A percentile compares a stretch with the other conserved stretches of the same genome.
phyloP scores from a whole-genome alignment of 2,888 invertebrate species.

The Synergus laeviventris region DNA sequence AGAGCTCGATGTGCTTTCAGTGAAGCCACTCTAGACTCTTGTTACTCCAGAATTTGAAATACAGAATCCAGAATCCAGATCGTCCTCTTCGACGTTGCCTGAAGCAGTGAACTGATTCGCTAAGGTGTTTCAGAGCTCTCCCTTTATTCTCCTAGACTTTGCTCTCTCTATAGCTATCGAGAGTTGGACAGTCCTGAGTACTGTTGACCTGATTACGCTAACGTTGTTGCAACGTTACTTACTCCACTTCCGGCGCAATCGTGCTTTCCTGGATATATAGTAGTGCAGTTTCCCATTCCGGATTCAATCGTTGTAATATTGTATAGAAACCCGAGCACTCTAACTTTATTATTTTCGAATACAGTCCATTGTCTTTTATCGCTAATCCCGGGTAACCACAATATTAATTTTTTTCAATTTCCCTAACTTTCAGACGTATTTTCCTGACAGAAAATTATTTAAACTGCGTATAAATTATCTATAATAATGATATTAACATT shows the following conservation, averaged over 20 bases:
- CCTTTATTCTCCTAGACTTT: slow-evolving; percentile 14
- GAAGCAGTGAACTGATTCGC: slow-evolving; percentile 17
- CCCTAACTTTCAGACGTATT: too few relatives aligned
- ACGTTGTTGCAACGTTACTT: slow-evolving; percentile 30
- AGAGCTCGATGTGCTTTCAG: slow-evolving; percentile 27
- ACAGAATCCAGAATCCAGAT: slow-evolving; percentile 13
- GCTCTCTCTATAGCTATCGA: not conserved
- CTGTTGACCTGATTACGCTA: slow-evolving; percentile 36
- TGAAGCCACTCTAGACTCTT: slow-evolving; percentile 17
- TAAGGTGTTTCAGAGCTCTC: slow-evolving; percentile 32
- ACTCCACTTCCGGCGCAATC: slow-evolving; percentile 6
- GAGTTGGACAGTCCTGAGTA: slow-evolving; percentile 20
- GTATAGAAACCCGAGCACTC: not conserved
- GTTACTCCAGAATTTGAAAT: not conserved
- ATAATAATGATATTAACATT: too few relatives aligned
- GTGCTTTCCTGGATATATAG: not conserved
- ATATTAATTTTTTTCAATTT: too few relatives aligned
- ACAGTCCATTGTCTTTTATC: too few relatives aligned
- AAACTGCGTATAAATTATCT: too few relatives aligned
- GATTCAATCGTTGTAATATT: not conserved
- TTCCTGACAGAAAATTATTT: too few relatives aligned
- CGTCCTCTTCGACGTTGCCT: slow-evolving; percentile 15
- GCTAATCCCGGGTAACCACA: too few relatives aligned
- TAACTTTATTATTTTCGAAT: not conserved
- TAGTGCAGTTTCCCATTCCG: not conserved